Evolutionary conservation across 2,797 vertebrate genomes (phyloP), one percentile per base, ranked within the genome.

Genomic region (Falco rusticolus): DNA sequence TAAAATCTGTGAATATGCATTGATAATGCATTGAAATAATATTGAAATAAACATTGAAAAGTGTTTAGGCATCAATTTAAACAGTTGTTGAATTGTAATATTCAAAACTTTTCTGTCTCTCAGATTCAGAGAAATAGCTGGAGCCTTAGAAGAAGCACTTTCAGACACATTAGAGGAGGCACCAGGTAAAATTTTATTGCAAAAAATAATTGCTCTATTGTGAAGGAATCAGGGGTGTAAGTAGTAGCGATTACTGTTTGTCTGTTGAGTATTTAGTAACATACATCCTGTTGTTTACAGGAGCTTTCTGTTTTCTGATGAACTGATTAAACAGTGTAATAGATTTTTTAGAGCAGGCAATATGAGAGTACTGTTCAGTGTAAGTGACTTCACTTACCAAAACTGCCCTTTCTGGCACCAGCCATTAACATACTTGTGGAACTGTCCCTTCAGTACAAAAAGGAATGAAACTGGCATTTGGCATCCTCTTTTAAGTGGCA

Each of bases 101-200:
- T 21, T 92, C 11, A 37, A 71, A 84, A 60, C 54, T 69, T 84
- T 82, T 94, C 56, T 53, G 47, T 81, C 13, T 89, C 22, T 72
- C 95, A 99, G 99, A 82, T 99, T 99, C 95, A 99, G 99, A 97
- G 99, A 99, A 98, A 98, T 99, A 95, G 99, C 99, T 14, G 99
- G 99, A 63, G 97, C 97, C 97, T 97, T 99, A 93, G 99, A 99
- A 97, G 98, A 98, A 31, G 97, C 98, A 12, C 98, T 99, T 84
- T 97, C 97, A 84, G 98, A 99, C 57, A 98, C 98, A 15, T 96
- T 99, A 68, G 98, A 98, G 90, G 98, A 98, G 34, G 98, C 99
- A 91, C 98, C 99, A 98, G 99, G 99, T 99, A 97, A 98, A 47
- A 9, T 76, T 82, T 0, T 61, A 54, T 57, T 82, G 53, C 43